Evolutionary conservation across 2,797 vertebrate species (phyloP).

Genomic region (Esox masquinongy): DNA sequence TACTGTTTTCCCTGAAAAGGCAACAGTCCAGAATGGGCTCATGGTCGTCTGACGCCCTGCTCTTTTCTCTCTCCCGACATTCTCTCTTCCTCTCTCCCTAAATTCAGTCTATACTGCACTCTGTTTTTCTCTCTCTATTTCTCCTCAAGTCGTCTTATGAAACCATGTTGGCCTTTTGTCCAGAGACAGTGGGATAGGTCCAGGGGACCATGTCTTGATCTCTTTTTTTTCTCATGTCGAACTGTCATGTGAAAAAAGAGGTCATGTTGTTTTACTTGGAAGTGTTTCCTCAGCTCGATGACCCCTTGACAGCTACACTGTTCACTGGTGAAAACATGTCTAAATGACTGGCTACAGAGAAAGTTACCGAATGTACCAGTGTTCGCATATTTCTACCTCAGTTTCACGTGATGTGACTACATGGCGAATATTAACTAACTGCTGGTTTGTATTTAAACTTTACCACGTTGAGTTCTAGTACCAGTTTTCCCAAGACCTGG

Average conservation of each 20-base stretch:
- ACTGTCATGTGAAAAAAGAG: constrained; percentile 9
- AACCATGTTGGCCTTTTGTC: constrained; percentile 47
- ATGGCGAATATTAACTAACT: too few relatives aligned
- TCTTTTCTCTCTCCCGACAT: constrained; percentile 3
- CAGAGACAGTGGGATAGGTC: constrained; percentile 36
- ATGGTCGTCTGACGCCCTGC: constrained; percentile 52
- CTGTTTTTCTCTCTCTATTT: constrained; percentile 30
- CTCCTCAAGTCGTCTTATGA: constrained; percentile 37
- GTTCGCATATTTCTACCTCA: not conserved
- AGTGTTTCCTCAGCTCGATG: not conserved
- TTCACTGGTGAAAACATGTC: not conserved
- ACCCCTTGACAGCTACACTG: not conserved
- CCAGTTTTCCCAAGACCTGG: not conserved
- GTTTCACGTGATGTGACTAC: not conserved
- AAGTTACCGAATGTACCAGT: not conserved
- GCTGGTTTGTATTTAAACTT: not conserved
- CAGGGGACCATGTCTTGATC: constrained; percentile 33
- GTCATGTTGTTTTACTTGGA: constrained; percentile 11
- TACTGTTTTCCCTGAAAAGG: constrained; percentile 59
- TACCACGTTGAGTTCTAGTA: not conserved
- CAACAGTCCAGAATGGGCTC: constrained; percentile 38
- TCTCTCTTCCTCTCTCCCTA: not conserved
- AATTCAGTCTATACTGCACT: constrained; percentile 23
- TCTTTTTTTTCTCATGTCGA: constrained; percentile 43
- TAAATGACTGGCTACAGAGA: not conserved